Evolutionary conservation across 2,797 vertebrate genomes (phyloP).

Genomic region (Percopsis omiscomaycus): DNA sequence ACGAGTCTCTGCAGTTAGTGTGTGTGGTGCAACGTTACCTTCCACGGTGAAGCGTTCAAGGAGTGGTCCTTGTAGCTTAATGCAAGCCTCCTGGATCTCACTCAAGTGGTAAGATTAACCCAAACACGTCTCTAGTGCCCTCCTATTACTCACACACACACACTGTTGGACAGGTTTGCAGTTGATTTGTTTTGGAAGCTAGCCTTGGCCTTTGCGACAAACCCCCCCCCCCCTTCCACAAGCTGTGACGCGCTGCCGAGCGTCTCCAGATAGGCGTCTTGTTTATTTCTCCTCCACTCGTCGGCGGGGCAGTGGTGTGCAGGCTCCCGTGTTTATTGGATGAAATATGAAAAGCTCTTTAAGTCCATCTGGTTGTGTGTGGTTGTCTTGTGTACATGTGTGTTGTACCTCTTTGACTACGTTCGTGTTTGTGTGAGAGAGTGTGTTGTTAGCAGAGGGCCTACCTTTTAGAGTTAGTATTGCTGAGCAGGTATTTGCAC

Average conservation of each 20-base stretch:
- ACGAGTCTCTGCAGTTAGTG: too few relatives aligned
- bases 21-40: not conserved
- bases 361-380: too few relatives aligned
- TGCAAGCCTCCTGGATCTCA: not conserved
- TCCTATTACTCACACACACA: conserved; percentile 18
- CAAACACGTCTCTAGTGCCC: conserved; percentile 5
- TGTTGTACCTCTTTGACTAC: too few relatives aligned
- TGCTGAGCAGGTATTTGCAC: too few relatives aligned
- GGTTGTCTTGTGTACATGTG: too few relatives aligned
- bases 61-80: not conserved
- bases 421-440: not conserved
- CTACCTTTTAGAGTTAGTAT: not conserved
- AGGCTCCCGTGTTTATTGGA: conserved; percentile 52
- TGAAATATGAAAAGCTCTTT: conserved; percentile 45
- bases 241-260: conserved; percentile 42
- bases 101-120: conserved; percentile 16
- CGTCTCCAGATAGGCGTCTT: conserved; percentile 59
- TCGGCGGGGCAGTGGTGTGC: conserved; percentile 36
- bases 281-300: conserved; percentile 56
- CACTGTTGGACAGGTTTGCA: conserved; percentile 24
- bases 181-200: conserved; percentile 45
- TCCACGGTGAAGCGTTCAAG: not conserved
- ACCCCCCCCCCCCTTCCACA: conserved; percentile 16
- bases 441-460: not conserved
- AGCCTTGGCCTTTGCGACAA: conserved; percentile 26